A percentile compares a stretch with the other conserved stretches of the same genome.
Evolutionary conservation across 2,888 invertebrate species (phyloP).

Genomic region (Gastrophysa polygoni): DNA sequence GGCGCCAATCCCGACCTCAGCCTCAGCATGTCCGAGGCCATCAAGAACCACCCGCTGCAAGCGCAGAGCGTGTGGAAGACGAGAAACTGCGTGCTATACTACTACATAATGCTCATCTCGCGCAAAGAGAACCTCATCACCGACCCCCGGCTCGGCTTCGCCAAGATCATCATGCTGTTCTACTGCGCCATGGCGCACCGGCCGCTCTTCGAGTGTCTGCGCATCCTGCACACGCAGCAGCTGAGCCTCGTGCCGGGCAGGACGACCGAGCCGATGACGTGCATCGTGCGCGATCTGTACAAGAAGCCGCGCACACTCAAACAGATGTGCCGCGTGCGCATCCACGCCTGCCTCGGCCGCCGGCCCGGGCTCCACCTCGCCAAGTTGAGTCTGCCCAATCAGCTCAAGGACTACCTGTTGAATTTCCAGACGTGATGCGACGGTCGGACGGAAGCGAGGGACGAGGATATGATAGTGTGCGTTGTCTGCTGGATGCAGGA

Average conservation of each 20-base stretch:
- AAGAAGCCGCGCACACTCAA: constrained; percentile 73
- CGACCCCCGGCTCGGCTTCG: constrained; percentile 68
- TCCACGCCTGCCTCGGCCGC: constrained; percentile 70
- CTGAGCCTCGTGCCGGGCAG: constrained; percentile 68
- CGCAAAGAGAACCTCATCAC: constrained; percentile 68
- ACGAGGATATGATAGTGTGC: no score
- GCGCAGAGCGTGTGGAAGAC: constrained; percentile 63
- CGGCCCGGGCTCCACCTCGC: constrained; percentile 69
- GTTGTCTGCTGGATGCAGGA: no score
- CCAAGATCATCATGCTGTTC: constrained; percentile 70
- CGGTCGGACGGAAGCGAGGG: no score
- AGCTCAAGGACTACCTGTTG: constrained; percentile 72
- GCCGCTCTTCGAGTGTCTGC: constrained; percentile 71
- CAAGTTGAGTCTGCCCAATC: constrained; percentile 71
- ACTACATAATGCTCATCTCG: constrained; percentile 73
- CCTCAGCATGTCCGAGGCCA: constrained; percentile 60
- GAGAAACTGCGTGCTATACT: constrained; percentile 68
- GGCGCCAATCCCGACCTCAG: constrained; percentile 76
- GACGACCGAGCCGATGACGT: constrained; percentile 67
- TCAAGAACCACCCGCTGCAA: constrained; percentile 54
- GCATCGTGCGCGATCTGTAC: constrained; percentile 67
- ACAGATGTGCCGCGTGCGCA: constrained; percentile 72
- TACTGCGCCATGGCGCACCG: constrained; percentile 72
- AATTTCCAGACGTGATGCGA: constrained; percentile 67
- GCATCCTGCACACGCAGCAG: constrained; percentile 68